phyloP scores from a whole-genome alignment of 1,140 invertebrate species.

The Drosophila bocki region DNA sequence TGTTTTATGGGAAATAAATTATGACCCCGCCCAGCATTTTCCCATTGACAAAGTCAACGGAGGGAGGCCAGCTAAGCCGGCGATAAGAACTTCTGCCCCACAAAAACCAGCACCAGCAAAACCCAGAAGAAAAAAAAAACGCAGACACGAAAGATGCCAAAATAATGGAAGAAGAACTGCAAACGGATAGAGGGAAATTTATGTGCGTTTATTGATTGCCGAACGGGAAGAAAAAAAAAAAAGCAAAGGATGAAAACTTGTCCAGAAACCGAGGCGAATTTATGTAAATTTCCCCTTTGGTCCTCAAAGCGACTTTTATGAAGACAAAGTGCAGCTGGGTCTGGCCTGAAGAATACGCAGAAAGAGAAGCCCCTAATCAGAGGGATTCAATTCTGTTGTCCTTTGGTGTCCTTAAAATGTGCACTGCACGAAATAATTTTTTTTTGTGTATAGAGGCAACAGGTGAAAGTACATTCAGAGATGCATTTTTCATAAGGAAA shows the following conservation, averaged over 20 bases:
- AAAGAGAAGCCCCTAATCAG: constrained; percentile 32
- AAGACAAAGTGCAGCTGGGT: constrained; percentile 74
- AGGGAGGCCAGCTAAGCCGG: constrained; percentile 51
- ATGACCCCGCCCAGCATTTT: constrained; percentile 49
- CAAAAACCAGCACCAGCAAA: constrained; percentile 22
- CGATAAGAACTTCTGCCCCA: constrained; percentile 66
- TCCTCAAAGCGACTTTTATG: constrained; percentile 74
- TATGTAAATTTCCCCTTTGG: constrained; percentile 69
- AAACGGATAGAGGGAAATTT: constrained; percentile 74
- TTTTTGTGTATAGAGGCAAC: neutral
- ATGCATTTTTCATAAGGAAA: neutral
- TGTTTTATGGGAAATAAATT: constrained; percentile 81
- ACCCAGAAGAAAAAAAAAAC: neutral
- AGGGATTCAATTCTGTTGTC: constrained; percentile 15
- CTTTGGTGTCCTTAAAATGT: constrained; percentile 2
- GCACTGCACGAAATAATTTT: neutral
- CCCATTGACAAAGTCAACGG: constrained; percentile 41
- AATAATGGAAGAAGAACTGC: constrained; percentile 61
- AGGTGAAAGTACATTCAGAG: neutral
- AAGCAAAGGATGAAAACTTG: constrained; percentile 46
- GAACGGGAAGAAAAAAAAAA: constrained; percentile 23
- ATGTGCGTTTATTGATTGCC: constrained; percentile 77
- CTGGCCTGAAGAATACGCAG: constrained; percentile 10
- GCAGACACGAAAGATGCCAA: constrained; percentile 39
- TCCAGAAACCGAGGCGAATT: constrained; percentile 52